Evolutionary conservation across 2,888 invertebrate species (phyloP).

Genomic region (Sinopyrophorus schimmeli): DNA sequence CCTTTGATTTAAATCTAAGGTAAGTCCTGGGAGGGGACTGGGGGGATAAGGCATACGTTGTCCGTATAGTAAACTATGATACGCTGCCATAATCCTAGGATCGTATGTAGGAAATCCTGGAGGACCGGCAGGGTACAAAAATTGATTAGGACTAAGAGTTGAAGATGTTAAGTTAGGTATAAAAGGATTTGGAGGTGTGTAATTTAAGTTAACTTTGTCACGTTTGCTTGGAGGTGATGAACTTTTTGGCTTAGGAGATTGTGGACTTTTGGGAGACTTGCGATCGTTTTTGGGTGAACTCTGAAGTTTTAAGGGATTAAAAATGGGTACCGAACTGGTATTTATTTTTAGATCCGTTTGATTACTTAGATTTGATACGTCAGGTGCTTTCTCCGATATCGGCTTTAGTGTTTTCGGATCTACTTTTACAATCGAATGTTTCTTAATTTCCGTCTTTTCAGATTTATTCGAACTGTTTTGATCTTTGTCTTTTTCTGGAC

Average conservation of each 20-base stretch:
- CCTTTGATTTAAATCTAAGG: constrained; percentile 38
- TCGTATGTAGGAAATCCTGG: constrained; percentile 52
- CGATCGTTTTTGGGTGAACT: constrained; percentile 48
- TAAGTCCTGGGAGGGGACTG: constrained; percentile 39
- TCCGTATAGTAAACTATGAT: constrained; percentile 48
- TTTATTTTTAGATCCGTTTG: constrained; percentile 49
- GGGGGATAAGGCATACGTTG: constrained; percentile 43
- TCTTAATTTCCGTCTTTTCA: constrained; percentile 50
- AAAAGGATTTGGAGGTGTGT: constrained; percentile 55
- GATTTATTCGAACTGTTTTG: constrained; percentile 27
- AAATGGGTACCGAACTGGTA: constrained; percentile 55
- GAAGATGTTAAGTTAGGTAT: constrained; percentile 53
- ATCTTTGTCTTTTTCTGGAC: constrained; percentile 52
- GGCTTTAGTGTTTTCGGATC: constrained; percentile 64
- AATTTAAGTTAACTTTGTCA: constrained; percentile 49
- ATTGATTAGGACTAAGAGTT: constrained; percentile 52
- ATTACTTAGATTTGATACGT: constrained; percentile 47
- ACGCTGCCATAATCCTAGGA: constrained; percentile 52
- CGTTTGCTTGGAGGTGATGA: constrained; percentile 38
- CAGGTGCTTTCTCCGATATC: constrained; percentile 53
- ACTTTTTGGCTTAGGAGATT: constrained; percentile 46
- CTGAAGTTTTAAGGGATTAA: constrained; percentile 53
- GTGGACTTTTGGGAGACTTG: constrained; percentile 51
- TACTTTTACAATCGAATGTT: constrained; percentile 58
- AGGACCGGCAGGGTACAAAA: constrained; percentile 47